A percentile compares a stretch with the other conserved stretches of the same genome.
Conservation (phyloP, 2,113 vertebrate species). For the Scalopus aquaticus region DNA sequence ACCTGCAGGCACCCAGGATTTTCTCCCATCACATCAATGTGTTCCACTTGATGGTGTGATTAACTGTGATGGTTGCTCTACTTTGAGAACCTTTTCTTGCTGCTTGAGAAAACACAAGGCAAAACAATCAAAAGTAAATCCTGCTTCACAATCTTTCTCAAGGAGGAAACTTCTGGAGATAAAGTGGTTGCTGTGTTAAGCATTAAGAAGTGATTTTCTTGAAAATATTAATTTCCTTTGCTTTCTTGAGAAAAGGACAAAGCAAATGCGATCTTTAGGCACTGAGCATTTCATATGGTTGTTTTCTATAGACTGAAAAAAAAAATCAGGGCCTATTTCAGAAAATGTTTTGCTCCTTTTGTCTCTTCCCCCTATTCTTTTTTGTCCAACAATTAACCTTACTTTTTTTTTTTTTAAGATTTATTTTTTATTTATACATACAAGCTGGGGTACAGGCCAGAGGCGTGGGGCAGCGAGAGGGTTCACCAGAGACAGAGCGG, state of each 20-base stretch:
- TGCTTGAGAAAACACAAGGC: background rate
- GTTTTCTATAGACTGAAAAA: background rate
- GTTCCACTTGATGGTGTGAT: background rate
- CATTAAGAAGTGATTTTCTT: slow-evolving; percentile 44
- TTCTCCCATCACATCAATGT: background rate
- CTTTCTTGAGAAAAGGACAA: background rate
- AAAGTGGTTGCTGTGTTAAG: background rate
- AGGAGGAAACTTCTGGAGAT: background rate
- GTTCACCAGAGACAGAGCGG: no score
- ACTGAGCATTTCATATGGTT: background rate
- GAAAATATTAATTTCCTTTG: background rate
- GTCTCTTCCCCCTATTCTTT: background rate
- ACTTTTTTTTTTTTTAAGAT: no score
- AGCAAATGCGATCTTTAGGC: background rate
- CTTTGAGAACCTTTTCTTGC: background rate
- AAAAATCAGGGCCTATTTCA: background rate
- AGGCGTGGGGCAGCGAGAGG: no score
- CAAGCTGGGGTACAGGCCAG: no score
- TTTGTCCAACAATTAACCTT: background rate
- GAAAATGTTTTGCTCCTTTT: background rate
- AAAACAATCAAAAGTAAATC: slow-evolving; percentile 29
- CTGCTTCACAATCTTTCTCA: background rate
- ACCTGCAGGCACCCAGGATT: background rate
- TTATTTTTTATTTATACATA: no score
- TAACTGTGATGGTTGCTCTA: background rate